Percentiles rank a stretch among this genome's conserved stretches.
phyloP scores from a whole-genome alignment of 2,113 vertebrate species.

The Pluvialis apricaria region DNA sequence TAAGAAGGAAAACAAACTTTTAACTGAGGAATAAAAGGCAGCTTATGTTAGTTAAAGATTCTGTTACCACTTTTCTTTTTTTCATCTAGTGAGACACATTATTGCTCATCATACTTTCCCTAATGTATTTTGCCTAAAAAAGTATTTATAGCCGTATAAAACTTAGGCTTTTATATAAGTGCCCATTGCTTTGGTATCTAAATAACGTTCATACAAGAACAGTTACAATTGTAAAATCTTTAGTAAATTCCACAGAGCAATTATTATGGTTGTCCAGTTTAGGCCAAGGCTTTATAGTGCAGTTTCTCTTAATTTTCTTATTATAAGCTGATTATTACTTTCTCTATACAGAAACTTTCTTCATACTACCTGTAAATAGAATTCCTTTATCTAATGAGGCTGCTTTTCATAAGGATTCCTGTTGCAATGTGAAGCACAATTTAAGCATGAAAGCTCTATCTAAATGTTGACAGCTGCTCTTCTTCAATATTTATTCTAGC shows the following conservation, averaged over 20 bases:
- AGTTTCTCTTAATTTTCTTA: background rate
- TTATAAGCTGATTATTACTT: background rate
- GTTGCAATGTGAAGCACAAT: background rate
- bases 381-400: background rate
- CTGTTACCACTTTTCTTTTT: background rate
- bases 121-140: background rate
- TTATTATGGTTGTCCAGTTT: background rate
- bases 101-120: background rate
- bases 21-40: background rate
- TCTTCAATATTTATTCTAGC: background rate
- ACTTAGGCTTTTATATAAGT: background rate
- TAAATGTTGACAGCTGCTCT: background rate
- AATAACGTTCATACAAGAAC: background rate
- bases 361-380: background rate
- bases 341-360: background rate
- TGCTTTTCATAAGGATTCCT: background rate
- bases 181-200: background rate
- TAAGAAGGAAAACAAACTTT: background rate
- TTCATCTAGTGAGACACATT: background rate
- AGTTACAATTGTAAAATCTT: background rate
- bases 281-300: background rate
- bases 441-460: background rate
- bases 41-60: background rate
- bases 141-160: background rate
- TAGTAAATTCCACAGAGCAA: background rate